These are phyloP conservation scores for Zaprionus camerounensis DNA, from an alignment of 1,140 invertebrate species.

Conservation along the genomic window DNA sequence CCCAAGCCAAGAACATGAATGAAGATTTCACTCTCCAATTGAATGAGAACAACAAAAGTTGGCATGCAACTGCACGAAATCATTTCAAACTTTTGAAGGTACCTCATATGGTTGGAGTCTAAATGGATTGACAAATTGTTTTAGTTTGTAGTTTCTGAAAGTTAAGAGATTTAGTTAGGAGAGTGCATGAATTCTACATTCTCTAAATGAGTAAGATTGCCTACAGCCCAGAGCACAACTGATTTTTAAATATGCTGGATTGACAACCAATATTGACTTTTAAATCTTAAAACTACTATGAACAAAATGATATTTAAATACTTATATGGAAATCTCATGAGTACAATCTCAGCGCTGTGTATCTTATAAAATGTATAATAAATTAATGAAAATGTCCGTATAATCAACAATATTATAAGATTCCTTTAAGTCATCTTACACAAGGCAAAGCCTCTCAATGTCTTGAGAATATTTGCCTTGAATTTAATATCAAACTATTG, in stretches of 20 bases:
- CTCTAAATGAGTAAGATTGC: too few relatives aligned
- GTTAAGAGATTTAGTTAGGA: not conserved
- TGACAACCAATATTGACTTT: too few relatives aligned
- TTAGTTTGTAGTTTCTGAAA: not conserved
- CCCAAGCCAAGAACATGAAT: conserved; percentile 9
- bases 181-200: not conserved
- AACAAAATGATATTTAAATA: too few relatives aligned
- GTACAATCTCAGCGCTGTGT: too few relatives aligned
- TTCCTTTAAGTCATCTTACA: not conserved
- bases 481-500: not conserved
- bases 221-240: too few relatives aligned
- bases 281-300: too few relatives aligned
- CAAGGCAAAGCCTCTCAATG: not conserved
- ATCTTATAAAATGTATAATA: too few relatives aligned
- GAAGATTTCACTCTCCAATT: conserved; percentile 15
- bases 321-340: not conserved
- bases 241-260: too few relatives aligned
- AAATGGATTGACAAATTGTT: conserved; percentile 4
- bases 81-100: not conserved
- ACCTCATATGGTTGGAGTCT: not conserved
- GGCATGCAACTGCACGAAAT: not conserved
- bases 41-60: conserved; percentile 1
- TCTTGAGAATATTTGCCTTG: not conserved
- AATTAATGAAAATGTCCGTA: too few relatives aligned
- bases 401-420: not conserved